These are phyloP conservation scores for Mystacides longicornis DNA, from an alignment of 2,888 invertebrate species.

Conservation along the genomic window DNA sequence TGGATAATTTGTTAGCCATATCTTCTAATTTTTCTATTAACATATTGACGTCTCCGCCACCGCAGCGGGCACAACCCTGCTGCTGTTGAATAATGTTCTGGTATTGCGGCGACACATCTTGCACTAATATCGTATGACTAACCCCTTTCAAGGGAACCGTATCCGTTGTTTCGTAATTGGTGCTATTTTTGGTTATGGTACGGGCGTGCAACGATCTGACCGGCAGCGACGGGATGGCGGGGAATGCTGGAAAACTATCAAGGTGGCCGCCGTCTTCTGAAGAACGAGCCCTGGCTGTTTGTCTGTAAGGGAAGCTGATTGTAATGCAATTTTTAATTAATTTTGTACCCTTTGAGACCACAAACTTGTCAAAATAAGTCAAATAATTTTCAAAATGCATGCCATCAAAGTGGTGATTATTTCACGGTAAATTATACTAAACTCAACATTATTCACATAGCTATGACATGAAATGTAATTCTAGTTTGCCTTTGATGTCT, in stretches of 20 bases:
- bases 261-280: slow-evolving; percentile 23
- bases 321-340: neutral
- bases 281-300: slow-evolving; percentile 18
- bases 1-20: slow-evolving; percentile 59
- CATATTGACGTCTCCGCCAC: neutral
- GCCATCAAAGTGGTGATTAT: too few relatives aligned
- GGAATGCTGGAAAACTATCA: slow-evolving; percentile 22
- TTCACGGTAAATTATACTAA: too few relatives aligned
- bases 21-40: slow-evolving; percentile 48
- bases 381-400: too few relatives aligned
- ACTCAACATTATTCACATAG: too few relatives aligned
- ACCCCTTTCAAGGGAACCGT: slow-evolving; percentile 14
- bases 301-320: slow-evolving; percentile 3
- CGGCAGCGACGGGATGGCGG: slow-evolving; percentile 19
- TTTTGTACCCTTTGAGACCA: neutral
- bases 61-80: neutral
- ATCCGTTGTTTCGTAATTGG: slow-evolving; percentile 20
- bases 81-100: slow-evolving; percentile 38
- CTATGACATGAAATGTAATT: too few relatives aligned
- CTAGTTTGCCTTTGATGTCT: too few relatives aligned
- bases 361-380: too few relatives aligned
- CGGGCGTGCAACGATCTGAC: slow-evolving; percentile 19
- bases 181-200: slow-evolving; percentile 18
- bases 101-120: slow-evolving; percentile 42
- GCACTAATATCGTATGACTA: slow-evolving; percentile 32